A percentile compares a stretch with the other conserved stretches of the same genome.
Conservation (phyloP, 2,888 invertebrate genomes). For the Lasioglossum malachurum region DNA sequence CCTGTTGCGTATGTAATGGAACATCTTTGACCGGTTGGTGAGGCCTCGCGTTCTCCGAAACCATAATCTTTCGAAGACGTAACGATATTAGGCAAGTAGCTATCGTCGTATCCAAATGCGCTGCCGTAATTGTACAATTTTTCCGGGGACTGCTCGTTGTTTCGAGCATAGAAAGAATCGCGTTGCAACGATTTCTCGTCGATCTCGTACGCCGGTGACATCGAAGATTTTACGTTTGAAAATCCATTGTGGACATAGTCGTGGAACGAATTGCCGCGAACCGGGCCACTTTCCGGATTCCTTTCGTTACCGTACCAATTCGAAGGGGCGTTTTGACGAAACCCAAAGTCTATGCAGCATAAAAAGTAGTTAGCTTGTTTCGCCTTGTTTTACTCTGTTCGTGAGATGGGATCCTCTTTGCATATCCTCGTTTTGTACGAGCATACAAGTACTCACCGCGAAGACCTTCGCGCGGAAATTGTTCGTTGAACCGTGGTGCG, state of each 20-base stretch:
- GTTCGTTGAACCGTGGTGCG: slow-evolving; percentile 10
- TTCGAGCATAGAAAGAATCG: neutral
- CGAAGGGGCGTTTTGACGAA: neutral
- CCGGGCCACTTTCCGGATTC: neutral
- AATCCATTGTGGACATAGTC: slow-evolving; percentile 24
- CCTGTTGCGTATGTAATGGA: slow-evolving; percentile 91
- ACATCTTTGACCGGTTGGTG: slow-evolving; percentile 87
- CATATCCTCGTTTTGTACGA: neutral
- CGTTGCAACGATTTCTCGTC: neutral
- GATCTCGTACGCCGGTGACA: neutral
- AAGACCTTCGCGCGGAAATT: slow-evolving; percentile 7
- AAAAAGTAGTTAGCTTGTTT: slow-evolving; percentile 6
- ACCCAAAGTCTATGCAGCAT: slow-evolving; percentile 17
- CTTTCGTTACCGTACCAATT: slow-evolving; percentile 32
- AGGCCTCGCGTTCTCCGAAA: slow-evolving; percentile 12
- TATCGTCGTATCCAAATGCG: slow-evolving; percentile 71
- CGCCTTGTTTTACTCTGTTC: neutral
- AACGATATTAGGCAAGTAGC: slow-evolving; percentile 31
- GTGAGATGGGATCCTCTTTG: neutral
- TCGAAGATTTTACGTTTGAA: slow-evolving; percentile 10
- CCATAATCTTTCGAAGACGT: neutral
- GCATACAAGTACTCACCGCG: slow-evolving; percentile 16
- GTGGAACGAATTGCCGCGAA: slow-evolving; percentile 3
- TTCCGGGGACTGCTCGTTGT: slow-evolving; percentile 60
- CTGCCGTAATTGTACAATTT: slow-evolving; percentile 70